Conservation (phyloP, 2,888 invertebrate genomes). For the Horisme vitalbata region DNA sequence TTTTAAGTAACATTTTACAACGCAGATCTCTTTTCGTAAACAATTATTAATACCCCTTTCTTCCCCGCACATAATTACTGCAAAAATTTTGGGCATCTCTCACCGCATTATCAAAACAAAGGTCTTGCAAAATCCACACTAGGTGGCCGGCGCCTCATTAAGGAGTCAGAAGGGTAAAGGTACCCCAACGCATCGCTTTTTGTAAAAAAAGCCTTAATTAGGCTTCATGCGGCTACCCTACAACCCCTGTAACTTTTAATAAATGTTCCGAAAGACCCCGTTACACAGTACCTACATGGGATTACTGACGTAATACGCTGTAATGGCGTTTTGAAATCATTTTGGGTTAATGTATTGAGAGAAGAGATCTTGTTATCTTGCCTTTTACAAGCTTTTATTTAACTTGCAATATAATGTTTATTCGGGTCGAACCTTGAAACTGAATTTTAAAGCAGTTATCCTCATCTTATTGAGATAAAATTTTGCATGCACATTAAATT, state of each 20-base stretch:
- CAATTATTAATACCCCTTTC: slow-evolving; percentile 21
- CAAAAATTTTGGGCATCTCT: slow-evolving; percentile 46
- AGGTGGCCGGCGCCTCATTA: slow-evolving; percentile 77
- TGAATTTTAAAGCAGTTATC: too few species aligned
- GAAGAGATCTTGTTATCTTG: too few species aligned
- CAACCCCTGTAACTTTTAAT: slow-evolving; percentile 81
- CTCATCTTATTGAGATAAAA: too few species aligned
- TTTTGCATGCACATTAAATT: too few species aligned
- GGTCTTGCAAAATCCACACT: slow-evolving; percentile 65
- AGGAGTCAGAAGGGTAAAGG: slow-evolving; percentile 75
- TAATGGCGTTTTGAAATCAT: slow-evolving; percentile 32
- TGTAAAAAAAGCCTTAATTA: slow-evolving; percentile 82
- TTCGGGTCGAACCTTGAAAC: too few species aligned
- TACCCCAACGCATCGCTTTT: slow-evolving; percentile 68
- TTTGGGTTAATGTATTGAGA: slow-evolving; percentile 1
- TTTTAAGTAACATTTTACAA: too few species aligned
- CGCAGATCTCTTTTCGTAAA: too few species aligned
- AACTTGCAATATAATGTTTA: too few species aligned
- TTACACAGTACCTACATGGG: slow-evolving; percentile 46
- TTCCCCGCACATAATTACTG: slow-evolving; percentile 47
- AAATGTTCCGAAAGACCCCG: slow-evolving; percentile 75
- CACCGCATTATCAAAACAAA: slow-evolving; percentile 67
- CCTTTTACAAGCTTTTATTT: too few species aligned
- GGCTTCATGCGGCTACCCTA: slow-evolving; percentile 79
- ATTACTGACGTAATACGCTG: slow-evolving; percentile 34